Base-by-base conservation (phyloP, 2,113 vertebrate genomes). In the Penelope pileata region DNA sequence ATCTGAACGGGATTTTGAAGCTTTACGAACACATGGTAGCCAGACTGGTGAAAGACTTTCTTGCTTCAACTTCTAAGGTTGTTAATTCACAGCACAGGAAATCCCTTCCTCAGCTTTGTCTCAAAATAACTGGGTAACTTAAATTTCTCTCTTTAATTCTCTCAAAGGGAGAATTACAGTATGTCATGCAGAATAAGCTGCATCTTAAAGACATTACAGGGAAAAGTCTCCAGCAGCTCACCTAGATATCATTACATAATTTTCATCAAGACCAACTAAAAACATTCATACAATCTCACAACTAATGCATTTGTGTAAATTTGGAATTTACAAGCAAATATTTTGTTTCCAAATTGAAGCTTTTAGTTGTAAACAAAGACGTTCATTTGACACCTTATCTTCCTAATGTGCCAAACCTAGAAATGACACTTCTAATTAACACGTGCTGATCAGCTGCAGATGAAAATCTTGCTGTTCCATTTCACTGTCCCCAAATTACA, bases 51-150 rank as follows among this genome's bases (percentile, higher is more conserved):
- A 22, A 56, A 75, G 59, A 56, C 40, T 23, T 87, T 45, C 73
- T 17, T 81, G 50, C 64, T 36, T 45, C 27, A 88, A 90, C 79
- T 83, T 83, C 68, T 58, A 56, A 83, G 79, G 73, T 95, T 67
- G 76, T 90, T 72, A 72, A 91, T 48, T 78, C 88, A 63, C 0
- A 68, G 86, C 75, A 70, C 83, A 94, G 86, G 88, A 93, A 95
- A 88, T 48, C 36, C 90, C 72, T 91, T 83, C 84, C 56, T 72
- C 85, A 75, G 51, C 73, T 90, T 81, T 78, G 83, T 78, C 90
- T 90, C 94, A 83, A 54, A 94, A 59, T 74, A 80, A 86, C 59
- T 8, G 7, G 38, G 30, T 19, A 42, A 32, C 38, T 40, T 62
- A 24, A 42, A 24, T 40, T 50, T 51, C 68, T 83, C n/a, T 38